These are phyloP conservation scores for Festucalex cinctus DNA, from an alignment of 2,113 vertebrate genomes.

Conservation along the genomic window DNA sequence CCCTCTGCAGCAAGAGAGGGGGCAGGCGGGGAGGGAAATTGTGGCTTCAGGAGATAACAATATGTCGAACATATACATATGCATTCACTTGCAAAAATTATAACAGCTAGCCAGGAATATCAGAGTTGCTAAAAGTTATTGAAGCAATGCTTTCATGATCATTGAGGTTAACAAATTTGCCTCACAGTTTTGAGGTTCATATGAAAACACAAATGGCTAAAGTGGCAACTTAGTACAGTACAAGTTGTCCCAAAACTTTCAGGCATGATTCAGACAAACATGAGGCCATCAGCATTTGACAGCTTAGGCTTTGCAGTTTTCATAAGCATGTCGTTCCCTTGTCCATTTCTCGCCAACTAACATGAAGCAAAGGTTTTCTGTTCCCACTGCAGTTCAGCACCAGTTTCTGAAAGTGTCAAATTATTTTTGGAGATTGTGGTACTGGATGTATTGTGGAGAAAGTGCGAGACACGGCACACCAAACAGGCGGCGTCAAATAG, in stretches of 20 bases:
- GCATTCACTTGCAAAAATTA: not conserved
- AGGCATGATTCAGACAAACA: not conserved
- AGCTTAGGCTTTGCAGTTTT: not conserved
- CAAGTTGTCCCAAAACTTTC: not conserved
- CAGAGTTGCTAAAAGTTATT: not conserved
- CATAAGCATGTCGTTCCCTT: not conserved
- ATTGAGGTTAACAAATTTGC: not conserved
- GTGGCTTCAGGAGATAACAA: slow-evolving; percentile 37
- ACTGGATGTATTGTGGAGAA: not conserved
- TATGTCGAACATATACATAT: not conserved
- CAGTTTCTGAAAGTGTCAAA: not conserved
- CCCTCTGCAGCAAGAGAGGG: slow-evolving; percentile 45
- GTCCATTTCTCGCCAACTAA: not conserved
- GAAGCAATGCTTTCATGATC: not conserved
- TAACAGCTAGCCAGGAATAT: not conserved
- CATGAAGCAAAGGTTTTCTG: not conserved
- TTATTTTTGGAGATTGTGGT: not conserved
- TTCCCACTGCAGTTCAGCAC: not conserved
- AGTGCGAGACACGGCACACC: not conserved
- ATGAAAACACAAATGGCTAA: not conserved
- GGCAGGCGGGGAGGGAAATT: slow-evolving; percentile 22
- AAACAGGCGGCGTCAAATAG: no score
- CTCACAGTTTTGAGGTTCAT: not conserved
- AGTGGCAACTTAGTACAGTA: not conserved
- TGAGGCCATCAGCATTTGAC: not conserved